Evolutionary conservation across 2,113 vertebrate species (phyloP).

Genomic region (Rattus rattus): DNA sequence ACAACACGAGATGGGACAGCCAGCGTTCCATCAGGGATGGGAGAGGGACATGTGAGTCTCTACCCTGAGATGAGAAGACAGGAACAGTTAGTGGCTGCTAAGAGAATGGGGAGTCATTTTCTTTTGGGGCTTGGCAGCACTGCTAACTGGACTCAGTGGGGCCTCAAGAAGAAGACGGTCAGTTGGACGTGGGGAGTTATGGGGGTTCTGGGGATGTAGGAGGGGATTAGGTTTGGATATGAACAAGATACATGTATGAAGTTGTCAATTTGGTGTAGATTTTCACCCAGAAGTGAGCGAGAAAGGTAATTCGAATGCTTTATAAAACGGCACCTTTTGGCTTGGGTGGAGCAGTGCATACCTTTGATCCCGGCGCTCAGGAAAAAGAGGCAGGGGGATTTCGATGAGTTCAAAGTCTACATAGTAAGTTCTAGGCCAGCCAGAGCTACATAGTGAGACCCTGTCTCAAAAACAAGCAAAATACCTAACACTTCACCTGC

Average conservation of each 20-base stretch:
- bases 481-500: not conserved
- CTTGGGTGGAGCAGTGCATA: not conserved
- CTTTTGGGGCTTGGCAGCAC: not conserved
- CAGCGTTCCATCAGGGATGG: too few relatives aligned
- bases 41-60: not conserved
- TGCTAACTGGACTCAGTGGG: not conserved
- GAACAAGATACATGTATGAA: not conserved
- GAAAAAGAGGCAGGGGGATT: not conserved
- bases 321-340: not conserved
- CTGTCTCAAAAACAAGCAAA: not conserved
- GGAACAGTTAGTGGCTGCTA: not conserved
- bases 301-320: not conserved
- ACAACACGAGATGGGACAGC: not conserved
- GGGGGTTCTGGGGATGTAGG: not conserved
- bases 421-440: not conserved
- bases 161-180: not conserved
- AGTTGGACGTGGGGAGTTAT: not conserved
- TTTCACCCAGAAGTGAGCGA: not conserved
- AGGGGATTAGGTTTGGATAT: too few relatives aligned
- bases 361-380: not conserved
- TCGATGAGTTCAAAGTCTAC: not conserved
- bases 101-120: not conserved
- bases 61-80: not conserved
- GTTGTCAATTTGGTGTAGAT: not conserved
- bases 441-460: not conserved